Base-by-base conservation (phyloP, 2,113 vertebrate species). In the Cottus gobio region DNA sequence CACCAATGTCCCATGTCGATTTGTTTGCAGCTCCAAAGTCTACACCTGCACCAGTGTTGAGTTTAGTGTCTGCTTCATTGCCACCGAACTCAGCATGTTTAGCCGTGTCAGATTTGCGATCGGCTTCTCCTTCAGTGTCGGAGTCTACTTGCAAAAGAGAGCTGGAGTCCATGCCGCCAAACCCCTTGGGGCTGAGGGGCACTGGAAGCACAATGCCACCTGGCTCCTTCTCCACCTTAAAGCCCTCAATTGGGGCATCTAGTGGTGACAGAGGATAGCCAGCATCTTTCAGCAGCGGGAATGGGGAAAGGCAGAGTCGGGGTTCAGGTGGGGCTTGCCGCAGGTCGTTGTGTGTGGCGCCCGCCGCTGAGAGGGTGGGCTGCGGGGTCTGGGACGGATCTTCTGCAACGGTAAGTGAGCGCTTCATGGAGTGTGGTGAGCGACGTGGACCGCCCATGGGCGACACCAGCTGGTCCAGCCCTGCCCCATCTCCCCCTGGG, bases 391-490 rank as follows among this genome's bases (percentile, higher is more conserved):
- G 88, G 1, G 94, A 91, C 90, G 96, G 97, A 68, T 97, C 96
- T 31, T 97, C 97, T 0, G 96, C 89, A 62, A 97, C 96, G 0
- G 97, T 97, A 90, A 98, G 89, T 0, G 97, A 96, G 66, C 97
- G 96, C 70, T 96, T 96, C 88, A 99, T 95, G 0, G 94, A 77
- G 26, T 93, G 85, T 2, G 93, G 87, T 0, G 93, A 90, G 28
- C 96, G 96, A 2, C 87, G 91, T 2, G 91, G 90, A 0, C 82
- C 63, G 37, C 93, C 92, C 74, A 84, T 71, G 36, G 95, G 89
- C 8, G 95, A 95, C 1, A 80, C 82, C 28, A 91, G 75, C 65
- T 91, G 85, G 60, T 96, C 95, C 7, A 80, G 63, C 77, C 91
- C 86, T 30, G 80, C 65, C 64, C 85, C 81, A 74, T 89, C 24